Percentiles rank a stretch among this genome's conserved stretches.
Evolutionary conservation across 2,113 vertebrate genomes (phyloP).

Genomic region (Pongo pygmaeus): DNA sequence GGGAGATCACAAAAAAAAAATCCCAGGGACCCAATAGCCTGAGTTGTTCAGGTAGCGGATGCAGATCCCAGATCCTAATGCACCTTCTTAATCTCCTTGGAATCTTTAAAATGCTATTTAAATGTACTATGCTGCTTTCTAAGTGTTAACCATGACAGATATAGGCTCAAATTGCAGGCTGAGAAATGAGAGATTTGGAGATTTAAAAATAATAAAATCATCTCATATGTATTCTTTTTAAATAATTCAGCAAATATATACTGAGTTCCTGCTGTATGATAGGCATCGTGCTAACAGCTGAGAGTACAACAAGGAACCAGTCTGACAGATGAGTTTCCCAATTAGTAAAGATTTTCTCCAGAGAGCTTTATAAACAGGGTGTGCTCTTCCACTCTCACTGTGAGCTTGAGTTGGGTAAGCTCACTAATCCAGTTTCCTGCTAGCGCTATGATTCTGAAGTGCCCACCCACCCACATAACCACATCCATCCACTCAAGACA

Average conservation of each 20-base stretch:
- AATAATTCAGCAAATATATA: neutral
- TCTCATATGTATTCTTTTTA: neutral
- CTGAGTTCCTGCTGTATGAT: neutral
- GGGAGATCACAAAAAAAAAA: neutral
- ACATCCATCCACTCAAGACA: neutral
- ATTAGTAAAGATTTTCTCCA: neutral
- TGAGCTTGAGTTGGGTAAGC: neutral
- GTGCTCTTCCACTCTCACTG: neutral
- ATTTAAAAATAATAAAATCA: slow-evolving; percentile 23
- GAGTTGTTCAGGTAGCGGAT: neutral
- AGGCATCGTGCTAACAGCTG: neutral
- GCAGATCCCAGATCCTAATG: neutral
- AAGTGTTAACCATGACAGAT: neutral
- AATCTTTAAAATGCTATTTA: slow-evolving; percentile 40
- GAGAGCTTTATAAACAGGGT: neutral
- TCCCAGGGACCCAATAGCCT: neutral
- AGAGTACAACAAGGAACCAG: neutral
- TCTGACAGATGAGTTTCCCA: neutral
- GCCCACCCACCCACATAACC: neutral
- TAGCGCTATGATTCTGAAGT: neutral
- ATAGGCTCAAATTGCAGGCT: neutral
- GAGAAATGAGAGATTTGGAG: neutral
- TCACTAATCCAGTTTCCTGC: neutral
- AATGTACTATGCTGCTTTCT: neutral
- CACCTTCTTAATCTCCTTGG: neutral